phyloP scores from a whole-genome alignment of 64 coral and sea anemone genomes.

The Pachyseris speciosa region DNA sequence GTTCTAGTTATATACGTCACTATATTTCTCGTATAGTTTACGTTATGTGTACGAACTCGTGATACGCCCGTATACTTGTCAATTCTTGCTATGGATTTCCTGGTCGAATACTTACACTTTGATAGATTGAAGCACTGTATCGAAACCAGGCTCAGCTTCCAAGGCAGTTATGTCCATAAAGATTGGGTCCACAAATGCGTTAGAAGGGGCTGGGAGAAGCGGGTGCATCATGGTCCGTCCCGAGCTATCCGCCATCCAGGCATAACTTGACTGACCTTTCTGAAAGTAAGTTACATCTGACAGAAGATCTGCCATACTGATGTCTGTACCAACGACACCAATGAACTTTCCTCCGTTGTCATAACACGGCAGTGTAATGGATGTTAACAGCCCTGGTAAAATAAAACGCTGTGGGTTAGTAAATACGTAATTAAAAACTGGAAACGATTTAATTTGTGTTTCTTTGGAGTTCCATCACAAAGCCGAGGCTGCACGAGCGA shows the following conservation, averaged over 20 bases:
- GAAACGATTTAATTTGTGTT: too few relatives aligned
- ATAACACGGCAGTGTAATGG: too few relatives aligned
- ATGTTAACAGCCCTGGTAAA: slow-evolving; percentile 49
- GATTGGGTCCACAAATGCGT: slow-evolving; percentile 28
- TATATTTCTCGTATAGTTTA: too few relatives aligned
- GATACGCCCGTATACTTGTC: too few relatives aligned
- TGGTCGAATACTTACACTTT: slow-evolving; percentile 47
- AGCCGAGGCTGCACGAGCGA: too few relatives aligned
- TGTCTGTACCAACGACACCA: slow-evolving; percentile 62
- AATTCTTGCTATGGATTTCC: too few relatives aligned
- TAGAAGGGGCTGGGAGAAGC: slow-evolving; percentile 65
- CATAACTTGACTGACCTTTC: slow-evolving; percentile 63
- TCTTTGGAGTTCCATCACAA: too few relatives aligned
- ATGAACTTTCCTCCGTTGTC: slow-evolving; percentile 65
- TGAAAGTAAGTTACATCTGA: slow-evolving; percentile 75
- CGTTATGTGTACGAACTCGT: too few relatives aligned
- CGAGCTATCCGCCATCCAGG: slow-evolving; percentile 60
- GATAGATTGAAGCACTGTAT: slow-evolving; percentile 26
- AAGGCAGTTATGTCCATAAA: slow-evolving; percentile 71
- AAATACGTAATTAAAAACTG: too few relatives aligned
- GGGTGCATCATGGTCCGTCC: slow-evolving; percentile 80
- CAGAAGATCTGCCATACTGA: slow-evolving; percentile 62
- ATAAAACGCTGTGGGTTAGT: not conserved
- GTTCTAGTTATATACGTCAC: too few relatives aligned
- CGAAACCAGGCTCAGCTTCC: slow-evolving; percentile 46